A percentile compares a stretch with the other conserved stretches of the same genome.
These are phyloP conservation scores for Ficedula albicollis DNA, from an alignment of 2,797 vertebrate genomes.

Conservation along the genomic window DNA sequence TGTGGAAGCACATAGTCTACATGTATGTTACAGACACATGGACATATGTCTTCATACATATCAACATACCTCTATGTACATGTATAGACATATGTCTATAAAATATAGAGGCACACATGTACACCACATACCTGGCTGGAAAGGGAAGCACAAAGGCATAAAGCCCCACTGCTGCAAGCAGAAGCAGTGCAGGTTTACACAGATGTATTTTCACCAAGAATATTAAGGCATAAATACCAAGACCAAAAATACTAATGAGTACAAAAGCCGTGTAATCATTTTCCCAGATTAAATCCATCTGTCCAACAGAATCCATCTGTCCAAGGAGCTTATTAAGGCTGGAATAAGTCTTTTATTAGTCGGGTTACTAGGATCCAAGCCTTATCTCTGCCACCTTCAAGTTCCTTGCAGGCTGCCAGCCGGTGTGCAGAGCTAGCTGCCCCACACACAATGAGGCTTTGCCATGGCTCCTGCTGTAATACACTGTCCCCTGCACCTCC, in stretches of 20 bases:
- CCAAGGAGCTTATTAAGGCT: constrained; percentile 67
- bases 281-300: constrained; percentile 66
- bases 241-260: constrained; percentile 40
- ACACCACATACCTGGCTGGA: not conserved
- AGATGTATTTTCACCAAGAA: not conserved
- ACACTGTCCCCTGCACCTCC: not conserved
- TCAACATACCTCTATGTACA: not conserved
- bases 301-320: constrained; percentile 65
- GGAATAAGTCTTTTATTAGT: constrained; percentile 65
- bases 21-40: not conserved
- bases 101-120: rapidly evolving
- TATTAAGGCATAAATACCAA: constrained; percentile 3
- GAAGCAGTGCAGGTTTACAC: not conserved
- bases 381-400: constrained; percentile 29
- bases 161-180: not conserved
- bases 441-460: not conserved
- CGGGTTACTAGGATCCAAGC: constrained; percentile 35
- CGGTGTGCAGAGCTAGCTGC: rapidly evolving
- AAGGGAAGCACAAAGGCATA: not conserved
- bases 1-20: not conserved
- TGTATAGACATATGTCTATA: rapidly evolving
- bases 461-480: not conserved
- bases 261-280: constrained; percentile 50
- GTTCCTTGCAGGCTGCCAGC: not conserved
- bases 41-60: not conserved